Evolutionary conservation across 1,140 invertebrate genomes (phyloP).

Genomic region (Hestina assimilis): DNA sequence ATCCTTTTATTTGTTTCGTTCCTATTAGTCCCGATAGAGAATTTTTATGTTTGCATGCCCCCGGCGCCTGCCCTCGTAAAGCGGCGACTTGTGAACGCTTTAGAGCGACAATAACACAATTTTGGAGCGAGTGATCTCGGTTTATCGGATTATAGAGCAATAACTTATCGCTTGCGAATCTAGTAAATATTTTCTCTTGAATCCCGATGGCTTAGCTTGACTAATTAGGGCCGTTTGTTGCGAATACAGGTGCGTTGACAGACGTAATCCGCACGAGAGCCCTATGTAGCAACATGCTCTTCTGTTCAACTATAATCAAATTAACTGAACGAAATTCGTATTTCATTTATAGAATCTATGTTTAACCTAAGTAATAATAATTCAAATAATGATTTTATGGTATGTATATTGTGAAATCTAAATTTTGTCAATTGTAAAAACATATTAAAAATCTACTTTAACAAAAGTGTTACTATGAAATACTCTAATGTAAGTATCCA

Average conservation of each 20-base stretch:
- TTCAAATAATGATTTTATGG: too few relatives aligned
- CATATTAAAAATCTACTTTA: too few relatives aligned
- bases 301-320: too few relatives aligned
- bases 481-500: too few relatives aligned
- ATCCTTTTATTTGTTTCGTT: constrained; percentile 77
- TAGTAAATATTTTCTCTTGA: constrained; percentile 70
- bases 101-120: constrained; percentile 72
- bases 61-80: constrained; percentile 71
- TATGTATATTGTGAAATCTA: too few relatives aligned
- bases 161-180: constrained; percentile 52
- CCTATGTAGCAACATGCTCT: constrained; percentile 1
- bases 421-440: too few relatives aligned
- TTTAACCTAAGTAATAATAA: too few relatives aligned
- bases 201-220: constrained; percentile 53
- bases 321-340: too few relatives aligned
- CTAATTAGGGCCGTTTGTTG: constrained; percentile 65
- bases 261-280: constrained; percentile 44
- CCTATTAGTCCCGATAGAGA: constrained; percentile 77
- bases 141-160: constrained; percentile 73
- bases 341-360: too few relatives aligned
- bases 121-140: constrained; percentile 60
- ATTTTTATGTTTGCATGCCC: constrained; percentile 76
- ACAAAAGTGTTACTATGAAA: too few relatives aligned
- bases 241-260: constrained; percentile 64
- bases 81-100: constrained; percentile 70